Conservation (phyloP, 2,113 vertebrate species). For the Apaloderma vittatum region DNA sequence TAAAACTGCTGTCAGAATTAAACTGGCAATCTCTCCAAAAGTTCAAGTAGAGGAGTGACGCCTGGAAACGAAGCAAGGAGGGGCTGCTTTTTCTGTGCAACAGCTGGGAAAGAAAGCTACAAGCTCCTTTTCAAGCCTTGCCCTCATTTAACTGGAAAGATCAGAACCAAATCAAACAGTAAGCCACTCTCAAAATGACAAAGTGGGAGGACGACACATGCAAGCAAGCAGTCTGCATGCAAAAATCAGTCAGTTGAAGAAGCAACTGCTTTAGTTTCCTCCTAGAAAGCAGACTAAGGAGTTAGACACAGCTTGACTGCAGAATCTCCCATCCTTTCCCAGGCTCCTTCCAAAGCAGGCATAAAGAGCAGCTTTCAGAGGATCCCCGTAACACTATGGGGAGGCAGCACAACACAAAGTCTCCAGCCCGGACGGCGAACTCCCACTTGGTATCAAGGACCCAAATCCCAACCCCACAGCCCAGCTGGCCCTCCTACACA, state of each 20-base stretch:
- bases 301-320: neutral
- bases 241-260: neutral
- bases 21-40: neutral
- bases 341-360: neutral
- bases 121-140: conserved; percentile 20
- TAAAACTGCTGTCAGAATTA: neutral
- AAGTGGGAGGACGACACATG: neutral
- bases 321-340: neutral
- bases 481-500: accelerated
- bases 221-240: neutral
- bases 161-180: conserved; percentile 21
- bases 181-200: neutral
- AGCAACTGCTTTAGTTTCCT: neutral
- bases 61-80: neutral
- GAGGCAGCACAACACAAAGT: neutral
- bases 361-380: neutral
- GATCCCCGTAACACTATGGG: neutral
- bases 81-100: neutral
- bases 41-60: neutral
- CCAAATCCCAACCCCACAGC: neutral
- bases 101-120: neutral
- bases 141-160: neutral
- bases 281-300: neutral
- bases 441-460: neutral
- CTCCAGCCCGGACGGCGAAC: neutral